Evolutionary conservation across 2,888 invertebrate species (phyloP).

Genomic region (Archips xylosteana): DNA sequence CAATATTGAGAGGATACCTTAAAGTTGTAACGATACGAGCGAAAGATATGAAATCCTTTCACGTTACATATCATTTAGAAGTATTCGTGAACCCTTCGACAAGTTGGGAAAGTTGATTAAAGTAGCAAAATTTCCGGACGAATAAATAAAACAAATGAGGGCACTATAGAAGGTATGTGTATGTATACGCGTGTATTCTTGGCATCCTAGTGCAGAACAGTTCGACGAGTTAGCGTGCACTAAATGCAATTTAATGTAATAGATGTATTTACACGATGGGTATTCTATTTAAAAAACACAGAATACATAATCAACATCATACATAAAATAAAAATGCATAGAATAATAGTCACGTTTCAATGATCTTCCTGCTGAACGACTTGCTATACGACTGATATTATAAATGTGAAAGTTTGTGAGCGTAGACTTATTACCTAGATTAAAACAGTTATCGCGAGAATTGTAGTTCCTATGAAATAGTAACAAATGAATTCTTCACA

Average conservation of each 20-base stretch:
- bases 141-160: conserved; percentile 64
- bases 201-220: conserved; percentile 41
- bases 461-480: no score
- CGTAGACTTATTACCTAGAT: no score
- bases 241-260: neutral
- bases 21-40: conserved; percentile 61
- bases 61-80: conserved; percentile 57
- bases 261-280: neutral
- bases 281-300: neutral
- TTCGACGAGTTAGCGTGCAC: conserved; percentile 51
- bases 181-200: conserved; percentile 14
- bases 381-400: no score
- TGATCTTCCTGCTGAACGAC: neutral
- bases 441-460: no score
- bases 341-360: neutral
- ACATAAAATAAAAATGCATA: neutral
- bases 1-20: conserved; percentile 80
- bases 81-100: conserved; percentile 56
- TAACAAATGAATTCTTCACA: no score
- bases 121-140: conserved; percentile 61
- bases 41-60: conserved; percentile 48
- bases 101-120: conserved; percentile 66
- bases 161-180: neutral
- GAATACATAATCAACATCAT: neutral
- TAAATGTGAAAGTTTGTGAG: no score